Percentiles rank a stretch among this genome's conserved stretches.
Conservation (phyloP, 2,888 invertebrate genomes). For the Amorpha juglandis region DNA sequence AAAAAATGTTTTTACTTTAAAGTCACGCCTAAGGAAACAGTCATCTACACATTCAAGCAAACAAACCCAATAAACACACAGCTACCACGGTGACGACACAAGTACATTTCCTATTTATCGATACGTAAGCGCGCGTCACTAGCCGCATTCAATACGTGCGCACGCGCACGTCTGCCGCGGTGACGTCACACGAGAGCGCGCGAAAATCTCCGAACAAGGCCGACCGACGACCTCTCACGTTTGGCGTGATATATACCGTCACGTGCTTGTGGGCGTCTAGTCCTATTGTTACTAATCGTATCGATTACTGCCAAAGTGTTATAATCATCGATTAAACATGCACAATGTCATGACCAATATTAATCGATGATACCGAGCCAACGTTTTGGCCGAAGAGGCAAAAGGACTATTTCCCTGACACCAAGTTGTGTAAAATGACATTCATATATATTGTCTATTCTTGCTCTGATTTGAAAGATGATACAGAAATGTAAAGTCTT, state of each 20-base stretch:
- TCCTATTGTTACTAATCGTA: background rate
- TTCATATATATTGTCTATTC: no score
- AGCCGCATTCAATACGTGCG: conserved; percentile 64
- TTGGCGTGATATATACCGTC: conserved; percentile 38
- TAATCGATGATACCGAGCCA: background rate
- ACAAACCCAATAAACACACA: background rate
- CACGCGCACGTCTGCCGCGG: conserved; percentile 60
- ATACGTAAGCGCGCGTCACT: conserved; percentile 55
- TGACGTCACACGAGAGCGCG: conserved; percentile 58
- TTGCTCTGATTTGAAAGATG: no score
- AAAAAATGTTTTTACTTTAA: no score
- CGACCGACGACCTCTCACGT: conserved; percentile 69
- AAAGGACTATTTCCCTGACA: no score
- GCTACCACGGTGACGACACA: conserved; percentile 10
- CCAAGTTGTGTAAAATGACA: no score
- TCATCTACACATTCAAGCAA: background rate
- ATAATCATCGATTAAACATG: background rate
- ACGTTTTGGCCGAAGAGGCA: background rate
- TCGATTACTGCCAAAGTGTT: background rate
- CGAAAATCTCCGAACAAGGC: conserved; percentile 76
- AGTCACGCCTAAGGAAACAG: background rate
- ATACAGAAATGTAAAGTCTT: no score
- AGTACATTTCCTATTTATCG: conserved; percentile 22
- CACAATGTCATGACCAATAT: background rate
- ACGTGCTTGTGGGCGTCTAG: conserved; percentile 41